Evolutionary conservation across 2,797 vertebrate species (phyloP).

Genomic region (Siniperca undulata): DNA sequence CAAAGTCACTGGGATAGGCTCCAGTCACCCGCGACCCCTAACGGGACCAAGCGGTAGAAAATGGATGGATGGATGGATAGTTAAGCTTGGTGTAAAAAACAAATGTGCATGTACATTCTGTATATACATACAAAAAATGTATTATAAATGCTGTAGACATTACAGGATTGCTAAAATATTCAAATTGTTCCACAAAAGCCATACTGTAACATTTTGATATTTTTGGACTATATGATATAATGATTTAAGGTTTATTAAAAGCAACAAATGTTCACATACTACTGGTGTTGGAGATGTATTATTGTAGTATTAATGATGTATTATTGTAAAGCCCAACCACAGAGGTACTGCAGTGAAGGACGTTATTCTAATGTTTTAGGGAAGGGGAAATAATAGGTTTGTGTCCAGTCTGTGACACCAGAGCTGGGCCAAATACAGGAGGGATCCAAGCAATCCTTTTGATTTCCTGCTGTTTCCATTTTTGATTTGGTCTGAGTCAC

Average conservation of each 20-base stretch:
- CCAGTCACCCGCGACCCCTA: too few relatives aligned
- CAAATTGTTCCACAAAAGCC: not conserved
- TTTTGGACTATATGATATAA: not conserved
- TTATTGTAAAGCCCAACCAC: not conserved
- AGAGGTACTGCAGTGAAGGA: not conserved
- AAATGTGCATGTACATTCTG: not conserved
- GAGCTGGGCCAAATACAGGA: slow-evolving; percentile 33
- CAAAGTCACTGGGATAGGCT: too few relatives aligned
- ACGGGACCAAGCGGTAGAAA: too few relatives aligned
- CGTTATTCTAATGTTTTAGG: slow-evolving; percentile 29
- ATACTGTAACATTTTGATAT: not conserved
- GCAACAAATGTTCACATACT: not conserved
- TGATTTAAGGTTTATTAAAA: not conserved
- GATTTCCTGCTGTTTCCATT: slow-evolving; percentile 69
- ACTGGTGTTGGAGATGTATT: not conserved
- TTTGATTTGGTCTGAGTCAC: slow-evolving; percentile 51
- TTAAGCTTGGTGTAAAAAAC: not conserved
- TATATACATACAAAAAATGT: not conserved
- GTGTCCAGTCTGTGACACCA: slow-evolving; percentile 39
- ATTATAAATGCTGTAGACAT: not conserved
- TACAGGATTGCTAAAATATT: not conserved
- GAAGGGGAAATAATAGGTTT: slow-evolving; percentile 36
- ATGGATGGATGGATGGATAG: too few relatives aligned
- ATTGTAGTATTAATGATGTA: not conserved
- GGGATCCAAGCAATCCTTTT: slow-evolving; percentile 50